Percentiles rank a stretch among this genome's conserved stretches.
Conservation (phyloP, 1,140 invertebrate species). For the Aphaenogaster floridana region DNA sequence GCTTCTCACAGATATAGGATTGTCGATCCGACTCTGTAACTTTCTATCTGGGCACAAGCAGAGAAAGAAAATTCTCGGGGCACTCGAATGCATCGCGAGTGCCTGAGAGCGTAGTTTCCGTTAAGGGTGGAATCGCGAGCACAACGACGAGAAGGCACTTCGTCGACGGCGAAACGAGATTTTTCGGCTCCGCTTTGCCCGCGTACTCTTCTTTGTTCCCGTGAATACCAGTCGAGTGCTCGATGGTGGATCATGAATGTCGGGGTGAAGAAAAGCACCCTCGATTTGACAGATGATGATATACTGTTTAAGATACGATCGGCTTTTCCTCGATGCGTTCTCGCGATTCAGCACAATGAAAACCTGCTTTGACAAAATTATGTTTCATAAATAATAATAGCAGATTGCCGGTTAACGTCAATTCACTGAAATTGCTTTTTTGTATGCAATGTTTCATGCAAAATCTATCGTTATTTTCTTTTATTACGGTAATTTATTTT, state of each 20-base stretch:
- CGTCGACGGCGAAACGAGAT: constrained; percentile 63
- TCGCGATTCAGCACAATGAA: not conserved
- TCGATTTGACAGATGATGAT: constrained; percentile 47
- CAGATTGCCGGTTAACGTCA: not conserved
- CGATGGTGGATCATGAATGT: constrained; percentile 51
- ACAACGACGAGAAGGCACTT: constrained; percentile 55
- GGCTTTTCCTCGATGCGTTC: not conserved
- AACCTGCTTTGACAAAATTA: not conserved
- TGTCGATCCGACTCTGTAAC: constrained; percentile 33
- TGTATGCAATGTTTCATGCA: too few species aligned
- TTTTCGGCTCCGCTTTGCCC: constrained; percentile 52
- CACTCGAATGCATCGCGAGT: constrained; percentile 27
- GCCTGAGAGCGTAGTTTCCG: not conserved
- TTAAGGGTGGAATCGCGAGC: constrained; percentile 45
- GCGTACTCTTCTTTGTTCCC: constrained; percentile 47
- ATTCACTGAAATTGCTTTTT: not conserved
- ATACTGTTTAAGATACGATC: constrained; percentile 24
- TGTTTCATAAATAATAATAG: not conserved
- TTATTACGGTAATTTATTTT: constrained; percentile 1
- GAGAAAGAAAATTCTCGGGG: constrained; percentile 42
- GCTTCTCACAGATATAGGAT: not conserved
- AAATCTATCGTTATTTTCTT: constrained; percentile 16
- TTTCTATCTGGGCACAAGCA: not conserved
- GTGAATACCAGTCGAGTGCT: constrained; percentile 48
- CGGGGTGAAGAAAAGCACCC: constrained; percentile 22